phyloP scores from a whole-genome alignment of 2,888 invertebrate genomes.

The Drosophila parthenogenetica region DNA sequence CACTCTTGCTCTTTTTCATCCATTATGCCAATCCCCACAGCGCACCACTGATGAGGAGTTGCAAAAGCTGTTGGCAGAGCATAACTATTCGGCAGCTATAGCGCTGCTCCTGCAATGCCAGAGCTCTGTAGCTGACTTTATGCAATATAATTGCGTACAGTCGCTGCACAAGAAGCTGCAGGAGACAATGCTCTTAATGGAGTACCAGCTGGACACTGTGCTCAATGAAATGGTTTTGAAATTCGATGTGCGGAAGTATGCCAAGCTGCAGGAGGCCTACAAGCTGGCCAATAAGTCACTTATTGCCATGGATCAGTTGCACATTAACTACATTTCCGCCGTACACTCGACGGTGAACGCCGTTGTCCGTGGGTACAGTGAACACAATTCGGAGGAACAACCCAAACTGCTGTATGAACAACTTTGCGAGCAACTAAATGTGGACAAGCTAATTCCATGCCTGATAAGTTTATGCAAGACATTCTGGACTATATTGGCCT shows the following conservation, averaged over 20 bases:
- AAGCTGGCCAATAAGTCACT: constrained; percentile 95
- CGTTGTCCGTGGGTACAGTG: constrained; percentile 86
- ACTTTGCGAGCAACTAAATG: constrained; percentile 87
- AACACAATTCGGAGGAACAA: constrained; percentile 85
- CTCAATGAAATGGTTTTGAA: constrained; percentile 89
- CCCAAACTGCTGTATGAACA: constrained; percentile 92
- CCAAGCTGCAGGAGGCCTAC: constrained; percentile 94
- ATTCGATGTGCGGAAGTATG: constrained; percentile 92
- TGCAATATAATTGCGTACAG: constrained; percentile 96
- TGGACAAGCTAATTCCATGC: constrained; percentile 87
- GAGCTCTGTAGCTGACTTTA: constrained; percentile 92
- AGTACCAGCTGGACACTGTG: constrained; percentile 95
- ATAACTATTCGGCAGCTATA: constrained; percentile 95
- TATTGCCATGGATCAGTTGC: constrained; percentile 96
- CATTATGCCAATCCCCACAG: constrained; percentile 21
- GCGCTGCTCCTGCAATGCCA: constrained; percentile 95
- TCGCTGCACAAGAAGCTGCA: constrained; percentile 94
- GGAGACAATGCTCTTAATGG: constrained; percentile 95
- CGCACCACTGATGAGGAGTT: constrained; percentile 92
- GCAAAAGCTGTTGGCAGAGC: constrained; percentile 91
- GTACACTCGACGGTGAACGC: constrained; percentile 92
- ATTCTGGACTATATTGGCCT: constrained; percentile 91
- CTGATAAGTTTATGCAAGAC: constrained; percentile 94
- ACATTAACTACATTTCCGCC: constrained; percentile 97
- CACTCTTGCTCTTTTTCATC: no score